Percentiles rank a stretch among this genome's conserved stretches.
Evolutionary conservation across 2,113 vertebrate genomes (phyloP).

Genomic region (Rhinoderma darwinii): DNA sequence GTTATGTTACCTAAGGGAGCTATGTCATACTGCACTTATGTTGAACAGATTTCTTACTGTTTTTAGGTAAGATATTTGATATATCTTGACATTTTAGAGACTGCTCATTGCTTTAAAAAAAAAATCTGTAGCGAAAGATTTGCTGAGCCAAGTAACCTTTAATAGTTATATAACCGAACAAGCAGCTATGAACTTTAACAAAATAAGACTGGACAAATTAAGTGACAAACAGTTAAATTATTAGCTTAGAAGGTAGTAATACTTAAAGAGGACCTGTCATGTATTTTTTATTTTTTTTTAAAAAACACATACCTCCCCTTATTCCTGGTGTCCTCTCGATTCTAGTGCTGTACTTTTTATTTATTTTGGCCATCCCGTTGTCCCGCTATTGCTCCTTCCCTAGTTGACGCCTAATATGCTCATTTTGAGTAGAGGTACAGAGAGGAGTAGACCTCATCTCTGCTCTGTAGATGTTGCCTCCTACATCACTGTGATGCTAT

Average conservation of each 20-base stretch:
- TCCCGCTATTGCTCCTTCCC: too few species aligned
- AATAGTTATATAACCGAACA: slow-evolving; percentile 21
- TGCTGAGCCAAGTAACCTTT: slow-evolving; percentile 40
- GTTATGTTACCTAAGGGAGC: slow-evolving; percentile 37
- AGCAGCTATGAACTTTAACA: slow-evolving; percentile 17
- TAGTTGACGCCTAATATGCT: too few species aligned
- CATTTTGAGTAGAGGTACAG: too few species aligned
- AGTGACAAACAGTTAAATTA: neutral
- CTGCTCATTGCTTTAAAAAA: slow-evolving; percentile 26
- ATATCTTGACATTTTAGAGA: slow-evolving; percentile 41
- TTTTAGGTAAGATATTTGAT: slow-evolving; percentile 28
- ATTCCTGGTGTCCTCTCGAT: too few species aligned
- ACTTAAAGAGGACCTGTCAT: too few species aligned
- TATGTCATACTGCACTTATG: slow-evolving; percentile 21
- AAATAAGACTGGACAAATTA: neutral
- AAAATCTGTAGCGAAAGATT: slow-evolving; percentile 11
- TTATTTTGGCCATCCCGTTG: too few species aligned
- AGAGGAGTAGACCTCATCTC: too few species aligned
- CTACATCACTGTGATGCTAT: too few species aligned
- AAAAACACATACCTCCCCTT: too few species aligned
- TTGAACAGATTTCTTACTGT: slow-evolving; percentile 26
- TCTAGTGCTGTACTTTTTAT: too few species aligned
- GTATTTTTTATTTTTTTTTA: too few species aligned
- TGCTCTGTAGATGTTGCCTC: too few species aligned
- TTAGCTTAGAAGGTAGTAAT: neutral